phyloP scores from a whole-genome alignment of 1,140 invertebrate species.

The Gerris buenoi region DNA sequence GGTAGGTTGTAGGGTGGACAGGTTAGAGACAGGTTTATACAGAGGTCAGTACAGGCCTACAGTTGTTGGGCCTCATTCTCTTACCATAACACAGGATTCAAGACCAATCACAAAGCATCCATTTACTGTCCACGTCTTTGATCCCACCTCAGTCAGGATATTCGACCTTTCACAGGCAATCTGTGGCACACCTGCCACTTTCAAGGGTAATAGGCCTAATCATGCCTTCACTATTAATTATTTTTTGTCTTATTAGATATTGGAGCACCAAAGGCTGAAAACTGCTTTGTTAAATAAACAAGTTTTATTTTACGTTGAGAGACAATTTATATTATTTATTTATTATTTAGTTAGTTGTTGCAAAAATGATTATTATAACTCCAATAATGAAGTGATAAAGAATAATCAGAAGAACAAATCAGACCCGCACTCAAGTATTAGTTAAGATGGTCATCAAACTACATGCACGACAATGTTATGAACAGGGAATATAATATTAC shows the following conservation, averaged over 20 bases:
- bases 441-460: too few species aligned
- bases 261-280: too few species aligned
- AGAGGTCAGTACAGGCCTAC: slow-evolving; percentile 40
- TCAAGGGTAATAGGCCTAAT: slow-evolving; percentile 45
- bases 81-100: slow-evolving; percentile 34
- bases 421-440: too few species aligned
- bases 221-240: neutral
- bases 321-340: too few species aligned
- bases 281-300: too few species aligned
- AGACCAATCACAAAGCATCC: slow-evolving; percentile 42
- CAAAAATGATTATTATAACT: too few species aligned
- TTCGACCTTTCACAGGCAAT: slow-evolving; percentile 61
- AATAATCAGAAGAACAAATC: too few species aligned
- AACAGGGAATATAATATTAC: too few species aligned
- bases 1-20: slow-evolving; percentile 35
- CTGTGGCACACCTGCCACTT: slow-evolving; percentile 65
- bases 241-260: neutral
- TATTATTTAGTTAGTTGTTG: too few species aligned
- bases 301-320: too few species aligned
- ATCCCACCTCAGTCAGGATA: slow-evolving; percentile 64
- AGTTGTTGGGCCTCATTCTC: slow-evolving; percentile 44
- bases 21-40: slow-evolving; percentile 34
- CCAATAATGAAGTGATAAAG: too few species aligned
- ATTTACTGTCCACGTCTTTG: slow-evolving; percentile 65
- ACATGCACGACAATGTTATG: too few species aligned